Evolutionary conservation across 2,113 vertebrate genomes (phyloP).

Genomic region (Myxocyprinus asiaticus): DNA sequence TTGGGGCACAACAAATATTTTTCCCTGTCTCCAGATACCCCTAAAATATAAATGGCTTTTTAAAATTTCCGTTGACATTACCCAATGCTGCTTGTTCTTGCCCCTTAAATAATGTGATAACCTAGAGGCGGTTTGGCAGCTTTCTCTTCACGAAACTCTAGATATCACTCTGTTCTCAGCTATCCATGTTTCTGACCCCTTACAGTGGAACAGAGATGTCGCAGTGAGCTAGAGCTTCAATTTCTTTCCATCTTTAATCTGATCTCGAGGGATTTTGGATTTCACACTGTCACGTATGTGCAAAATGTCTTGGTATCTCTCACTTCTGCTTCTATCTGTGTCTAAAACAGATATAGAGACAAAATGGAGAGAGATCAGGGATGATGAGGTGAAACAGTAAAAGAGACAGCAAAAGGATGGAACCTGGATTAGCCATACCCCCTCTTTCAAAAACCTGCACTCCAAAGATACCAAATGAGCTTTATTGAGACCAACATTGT

Average conservation of each 20-base stretch:
- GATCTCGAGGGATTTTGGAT: conserved; percentile 44
- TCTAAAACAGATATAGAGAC: not conserved
- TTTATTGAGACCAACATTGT: too few species aligned
- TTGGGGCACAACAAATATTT: too few species aligned
- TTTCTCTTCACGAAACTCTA: conserved; percentile 20
- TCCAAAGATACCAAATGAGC: too few species aligned
- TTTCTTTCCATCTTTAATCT: conserved; percentile 51
- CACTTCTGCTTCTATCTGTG: not conserved
- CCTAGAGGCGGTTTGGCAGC: conserved; percentile 30
- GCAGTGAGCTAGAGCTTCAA: conserved; percentile 45
- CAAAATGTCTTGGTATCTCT: conserved; percentile 34
- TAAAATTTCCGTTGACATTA: not conserved
- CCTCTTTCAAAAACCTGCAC: too few species aligned
- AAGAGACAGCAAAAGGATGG: not conserved
- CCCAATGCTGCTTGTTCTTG: conserved; percentile 7
- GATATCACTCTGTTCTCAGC: conserved; percentile 40
- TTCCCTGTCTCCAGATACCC: too few species aligned
- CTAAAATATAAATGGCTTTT: not conserved
- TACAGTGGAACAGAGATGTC: conserved; percentile 34
- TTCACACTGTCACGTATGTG: conserved; percentile 46
- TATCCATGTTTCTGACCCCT: conserved; percentile 39
- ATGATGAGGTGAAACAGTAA: not conserved
- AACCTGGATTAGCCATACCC: too few species aligned
- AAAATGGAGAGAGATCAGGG: conserved; percentile 11
- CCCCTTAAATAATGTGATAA: conserved; percentile 35